A percentile compares a stretch with the other conserved stretches of the same genome.
Evolutionary conservation across 1,140 invertebrate genomes (phyloP).

Genomic region (Hesperophylax magnus): DNA sequence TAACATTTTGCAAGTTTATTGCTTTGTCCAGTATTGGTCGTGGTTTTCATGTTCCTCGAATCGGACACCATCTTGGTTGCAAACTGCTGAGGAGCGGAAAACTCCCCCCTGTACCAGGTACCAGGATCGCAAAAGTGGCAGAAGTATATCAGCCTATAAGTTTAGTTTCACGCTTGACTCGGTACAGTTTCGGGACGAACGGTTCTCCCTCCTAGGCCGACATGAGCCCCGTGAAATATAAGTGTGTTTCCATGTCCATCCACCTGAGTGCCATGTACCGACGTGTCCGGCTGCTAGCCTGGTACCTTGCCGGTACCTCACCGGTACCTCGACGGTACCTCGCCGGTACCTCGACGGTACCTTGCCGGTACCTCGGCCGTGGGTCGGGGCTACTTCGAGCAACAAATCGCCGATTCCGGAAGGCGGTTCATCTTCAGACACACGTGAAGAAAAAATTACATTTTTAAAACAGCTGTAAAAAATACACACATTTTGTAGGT

Average conservation of each 20-base stretch:
- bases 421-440: not conserved
- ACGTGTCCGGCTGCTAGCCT: slow-evolving; percentile 30
- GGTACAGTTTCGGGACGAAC: slow-evolving; percentile 32
- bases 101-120: not conserved
- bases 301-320: slow-evolving; percentile 36
- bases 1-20: no score
- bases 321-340: slow-evolving; percentile 26
- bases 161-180: slow-evolving; percentile 27
- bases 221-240: slow-evolving; percentile 49
- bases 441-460: no score
- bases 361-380: slow-evolving; percentile 2
- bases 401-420: slow-evolving; percentile 49
- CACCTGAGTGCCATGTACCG: slow-evolving; percentile 51
- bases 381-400: slow-evolving; percentile 26
- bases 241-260: slow-evolving; percentile 55
- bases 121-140: slow-evolving; percentile 19
- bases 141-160: slow-evolving; percentile 13
- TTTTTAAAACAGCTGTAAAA: no score
- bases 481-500: no score
- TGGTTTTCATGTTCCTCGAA: slow-evolving; percentile 1
- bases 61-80: slow-evolving; percentile 3
- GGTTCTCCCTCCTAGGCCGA: slow-evolving; percentile 21
- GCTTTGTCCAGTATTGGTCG: not conserved
- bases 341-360: slow-evolving; percentile 37
- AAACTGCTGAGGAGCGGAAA: slow-evolving; percentile 25